A percentile compares a stretch with the other conserved stretches of the same genome.
phyloP scores from a whole-genome alignment of 2,113 vertebrate species.

The Boulengeromyrus knoepffleri region DNA sequence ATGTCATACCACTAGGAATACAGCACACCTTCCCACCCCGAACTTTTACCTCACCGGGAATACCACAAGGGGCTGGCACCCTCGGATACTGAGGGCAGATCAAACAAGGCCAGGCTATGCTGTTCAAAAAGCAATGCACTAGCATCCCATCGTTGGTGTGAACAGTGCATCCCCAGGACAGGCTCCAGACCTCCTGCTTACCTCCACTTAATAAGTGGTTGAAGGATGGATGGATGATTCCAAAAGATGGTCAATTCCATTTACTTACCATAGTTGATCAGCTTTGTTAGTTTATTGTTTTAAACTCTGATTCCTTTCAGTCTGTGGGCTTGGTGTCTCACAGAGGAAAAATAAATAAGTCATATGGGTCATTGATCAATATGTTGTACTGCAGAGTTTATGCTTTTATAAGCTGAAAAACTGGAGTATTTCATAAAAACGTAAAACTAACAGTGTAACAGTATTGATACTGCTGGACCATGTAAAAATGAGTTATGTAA shows the following conservation, averaged over 20 bases:
- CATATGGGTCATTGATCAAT: no score
- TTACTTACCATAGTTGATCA: neutral
- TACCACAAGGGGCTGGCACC: neutral
- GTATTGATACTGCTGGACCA: neutral
- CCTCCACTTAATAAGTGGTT: neutral
- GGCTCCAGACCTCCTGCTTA: neutral
- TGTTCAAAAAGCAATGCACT: neutral
- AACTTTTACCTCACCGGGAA: neutral
- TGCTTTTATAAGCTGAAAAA: conserved; percentile 9
- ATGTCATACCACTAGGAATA: no score
- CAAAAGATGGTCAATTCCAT: neutral
- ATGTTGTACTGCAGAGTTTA: neutral
- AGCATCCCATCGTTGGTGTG: neutral
- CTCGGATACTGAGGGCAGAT: no score
- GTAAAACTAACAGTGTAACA: conserved; percentile 15
- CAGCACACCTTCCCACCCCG: neutral
- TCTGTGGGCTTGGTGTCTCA: neutral
- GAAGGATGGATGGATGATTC: neutral
- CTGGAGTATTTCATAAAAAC: conserved; percentile 4
- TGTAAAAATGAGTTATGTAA: conserved; percentile 41
- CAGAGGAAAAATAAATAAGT: neutral
- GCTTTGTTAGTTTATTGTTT: neutral
- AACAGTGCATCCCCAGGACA: neutral
- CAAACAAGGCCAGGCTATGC: no score
- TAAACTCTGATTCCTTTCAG: neutral